Percentiles rank a stretch among this genome's conserved stretches.
These are phyloP conservation scores for Meandrina meandrites DNA, from an alignment of 92 coral and sea anemone species.

Conservation along the genomic window DNA sequence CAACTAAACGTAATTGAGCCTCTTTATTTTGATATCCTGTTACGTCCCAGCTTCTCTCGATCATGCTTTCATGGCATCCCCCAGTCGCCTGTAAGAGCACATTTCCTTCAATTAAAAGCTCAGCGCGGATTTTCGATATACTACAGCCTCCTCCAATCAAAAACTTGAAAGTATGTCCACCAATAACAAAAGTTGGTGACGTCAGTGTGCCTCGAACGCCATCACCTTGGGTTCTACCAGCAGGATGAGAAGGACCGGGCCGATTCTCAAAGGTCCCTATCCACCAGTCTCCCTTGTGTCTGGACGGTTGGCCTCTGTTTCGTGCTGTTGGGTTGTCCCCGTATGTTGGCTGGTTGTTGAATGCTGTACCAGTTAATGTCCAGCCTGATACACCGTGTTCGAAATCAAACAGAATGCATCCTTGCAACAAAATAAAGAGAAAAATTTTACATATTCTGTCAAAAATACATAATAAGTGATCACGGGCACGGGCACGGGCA, in stretches of 20 bases:
- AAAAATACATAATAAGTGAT: no score
- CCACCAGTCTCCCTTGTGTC: slow-evolving; percentile 51
- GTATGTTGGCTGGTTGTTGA: slow-evolving; percentile 30
- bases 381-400: slow-evolving; percentile 27
- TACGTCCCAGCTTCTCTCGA: slow-evolving; percentile 33
- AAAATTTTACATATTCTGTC: no score
- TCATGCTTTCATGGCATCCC: slow-evolving; percentile 14
- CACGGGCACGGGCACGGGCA: no score
- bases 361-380: slow-evolving; percentile 6
- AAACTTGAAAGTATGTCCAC: slow-evolving; percentile 24
- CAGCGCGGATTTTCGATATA: not conserved
- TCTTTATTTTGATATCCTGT: slow-evolving; percentile 15
- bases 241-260: slow-evolving; percentile 43
- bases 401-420: slow-evolving; percentile 21
- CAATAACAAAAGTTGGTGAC: slow-evolving; percentile 43
- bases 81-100: slow-evolving; percentile 29
- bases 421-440: slow-evolving; percentile 1
- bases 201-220: slow-evolving; percentile 47
- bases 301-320: not conserved
- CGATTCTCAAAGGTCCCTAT: slow-evolving; percentile 47
- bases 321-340: slow-evolving; percentile 23
- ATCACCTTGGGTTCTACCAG: slow-evolving; percentile 30
- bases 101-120: slow-evolving; percentile 38
- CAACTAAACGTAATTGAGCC: slow-evolving; percentile 49
- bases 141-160: slow-evolving; percentile 49